Conservation (phyloP, 2,888 invertebrate genomes). For the Sminthurinus aureus region DNA sequence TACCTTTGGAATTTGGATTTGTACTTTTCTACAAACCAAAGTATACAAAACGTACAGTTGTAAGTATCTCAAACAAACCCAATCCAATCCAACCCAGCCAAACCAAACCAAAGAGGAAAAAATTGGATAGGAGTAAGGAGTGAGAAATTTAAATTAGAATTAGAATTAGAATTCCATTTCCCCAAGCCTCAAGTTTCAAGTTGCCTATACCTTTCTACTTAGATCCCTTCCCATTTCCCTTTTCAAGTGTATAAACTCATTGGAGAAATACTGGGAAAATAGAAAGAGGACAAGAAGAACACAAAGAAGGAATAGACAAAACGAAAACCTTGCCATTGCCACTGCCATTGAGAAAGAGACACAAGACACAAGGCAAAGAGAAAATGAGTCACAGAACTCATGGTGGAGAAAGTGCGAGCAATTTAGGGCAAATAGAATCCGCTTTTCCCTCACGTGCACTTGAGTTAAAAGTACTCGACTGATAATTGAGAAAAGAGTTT, state of each 20-base stretch:
- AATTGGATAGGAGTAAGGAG: not conserved
- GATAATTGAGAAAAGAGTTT: slow-evolving; percentile 46
- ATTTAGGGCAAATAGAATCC: slow-evolving; percentile 45
- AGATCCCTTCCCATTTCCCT: too few relatives aligned
- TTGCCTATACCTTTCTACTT: not conserved
- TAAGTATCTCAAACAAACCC: too few relatives aligned
- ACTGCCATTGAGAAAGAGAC: too few relatives aligned
- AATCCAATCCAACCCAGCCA: too few relatives aligned
- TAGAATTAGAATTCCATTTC: not conserved
- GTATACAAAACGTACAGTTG: too few relatives aligned
- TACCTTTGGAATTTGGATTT: too few relatives aligned
- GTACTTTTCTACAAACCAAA: too few relatives aligned
- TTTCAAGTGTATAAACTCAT: not conserved
- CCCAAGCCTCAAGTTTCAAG: not conserved
- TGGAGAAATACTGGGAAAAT: not conserved
- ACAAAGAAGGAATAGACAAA: too few relatives aligned
- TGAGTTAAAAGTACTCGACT: slow-evolving; percentile 38
- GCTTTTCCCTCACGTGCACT: slow-evolving; percentile 43
- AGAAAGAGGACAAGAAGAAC: not conserved
- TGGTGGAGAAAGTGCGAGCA: slow-evolving; percentile 23
- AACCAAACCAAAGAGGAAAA: not conserved
- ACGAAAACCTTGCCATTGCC: too few relatives aligned
- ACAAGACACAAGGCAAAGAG: not conserved
- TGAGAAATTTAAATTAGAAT: slow-evolving; percentile 10
- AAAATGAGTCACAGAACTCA: not conserved